phyloP scores from a whole-genome alignment of 2,113 vertebrate genomes.

The Lophius piscatorius region DNA sequence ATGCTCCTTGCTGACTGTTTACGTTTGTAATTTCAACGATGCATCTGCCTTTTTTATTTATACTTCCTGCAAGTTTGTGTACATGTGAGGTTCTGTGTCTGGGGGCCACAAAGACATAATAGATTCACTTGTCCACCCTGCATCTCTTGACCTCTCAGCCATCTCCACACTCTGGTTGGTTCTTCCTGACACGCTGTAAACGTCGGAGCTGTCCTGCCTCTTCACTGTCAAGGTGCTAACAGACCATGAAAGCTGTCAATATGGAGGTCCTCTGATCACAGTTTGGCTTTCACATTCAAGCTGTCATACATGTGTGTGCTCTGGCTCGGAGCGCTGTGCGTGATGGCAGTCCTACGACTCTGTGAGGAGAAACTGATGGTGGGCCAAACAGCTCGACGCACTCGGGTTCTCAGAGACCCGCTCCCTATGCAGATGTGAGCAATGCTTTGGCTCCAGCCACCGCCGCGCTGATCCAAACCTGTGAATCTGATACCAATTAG shows the following conservation, averaged over 20 bases:
- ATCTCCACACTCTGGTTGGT: slow-evolving; percentile 16
- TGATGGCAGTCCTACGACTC: slow-evolving; percentile 55
- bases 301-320: slow-evolving; percentile 44
- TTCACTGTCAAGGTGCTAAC: slow-evolving; percentile 71
- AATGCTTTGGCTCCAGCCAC: slow-evolving; percentile 57
- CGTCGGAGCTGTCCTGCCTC: slow-evolving; percentile 50
- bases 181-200: slow-evolving; percentile 39
- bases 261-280: slow-evolving; percentile 59
- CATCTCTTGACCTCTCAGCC: slow-evolving; percentile 38
- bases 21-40: slow-evolving; percentile 49
- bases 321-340: slow-evolving; percentile 22
- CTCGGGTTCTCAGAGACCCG: slow-evolving; percentile 40
- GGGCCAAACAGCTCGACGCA: slow-evolving; percentile 59
- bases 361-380: slow-evolving; percentile 51
- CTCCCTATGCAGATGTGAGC: slow-evolving; percentile 66
- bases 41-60: slow-evolving; percentile 30
- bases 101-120: slow-evolving; percentile 33
- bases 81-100: slow-evolving; percentile 20
- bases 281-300: slow-evolving; percentile 62
- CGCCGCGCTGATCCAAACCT: slow-evolving; percentile 65
- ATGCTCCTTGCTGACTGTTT: slow-evolving; percentile 36
- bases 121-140: slow-evolving; percentile 25
- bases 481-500: slow-evolving; percentile 81
- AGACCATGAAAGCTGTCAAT: slow-evolving; percentile 72
- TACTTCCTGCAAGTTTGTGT: slow-evolving; percentile 11